A percentile compares a stretch with the other conserved stretches of the same genome.
Conservation (phyloP, 2,113 vertebrate genomes). For the Dicaeum eximium region DNA sequence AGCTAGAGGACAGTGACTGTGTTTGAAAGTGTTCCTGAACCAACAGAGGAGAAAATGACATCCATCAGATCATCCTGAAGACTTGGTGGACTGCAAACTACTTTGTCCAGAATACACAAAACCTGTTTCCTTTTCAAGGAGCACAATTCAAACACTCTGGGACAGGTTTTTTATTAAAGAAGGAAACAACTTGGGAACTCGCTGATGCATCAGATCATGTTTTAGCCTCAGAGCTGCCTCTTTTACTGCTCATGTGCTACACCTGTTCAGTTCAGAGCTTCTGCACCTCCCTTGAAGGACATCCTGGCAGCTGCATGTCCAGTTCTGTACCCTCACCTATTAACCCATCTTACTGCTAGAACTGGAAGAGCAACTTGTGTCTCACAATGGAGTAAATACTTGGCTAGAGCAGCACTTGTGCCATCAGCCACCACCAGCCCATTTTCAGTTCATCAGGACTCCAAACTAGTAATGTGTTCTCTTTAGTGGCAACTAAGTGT, state of each 20-base stretch:
- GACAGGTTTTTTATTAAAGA: not conserved
- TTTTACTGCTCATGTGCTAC: not conserved
- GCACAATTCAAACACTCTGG: not conserved
- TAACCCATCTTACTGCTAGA: not conserved
- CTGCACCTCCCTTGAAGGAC: not conserved
- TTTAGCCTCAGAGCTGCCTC: not conserved
- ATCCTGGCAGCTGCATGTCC: not conserved
- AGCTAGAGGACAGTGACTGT: not conserved
- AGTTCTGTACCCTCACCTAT: not conserved
- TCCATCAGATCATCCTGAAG: not conserved
- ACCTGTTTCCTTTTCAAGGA: not conserved
- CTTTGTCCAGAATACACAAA: not conserved
- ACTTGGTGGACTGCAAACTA: not conserved
- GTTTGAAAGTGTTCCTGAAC: not conserved
- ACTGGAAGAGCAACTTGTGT: not conserved
- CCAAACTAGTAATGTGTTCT: not conserved
- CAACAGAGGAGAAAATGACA: not conserved
- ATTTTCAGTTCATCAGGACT: not conserved
- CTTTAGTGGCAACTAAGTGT: not conserved
- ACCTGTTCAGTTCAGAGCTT: not conserved
- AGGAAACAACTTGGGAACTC: not conserved
- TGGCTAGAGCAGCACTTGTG: not conserved
- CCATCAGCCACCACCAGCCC: not conserved
- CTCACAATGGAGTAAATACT: not conserved
- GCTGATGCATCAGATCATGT: not conserved